Evolutionary conservation across 92 coral and sea anemone genomes (phyloP), one percentile per base, ranked within the genome.

Genomic region (Actinernus sp.): DNA sequence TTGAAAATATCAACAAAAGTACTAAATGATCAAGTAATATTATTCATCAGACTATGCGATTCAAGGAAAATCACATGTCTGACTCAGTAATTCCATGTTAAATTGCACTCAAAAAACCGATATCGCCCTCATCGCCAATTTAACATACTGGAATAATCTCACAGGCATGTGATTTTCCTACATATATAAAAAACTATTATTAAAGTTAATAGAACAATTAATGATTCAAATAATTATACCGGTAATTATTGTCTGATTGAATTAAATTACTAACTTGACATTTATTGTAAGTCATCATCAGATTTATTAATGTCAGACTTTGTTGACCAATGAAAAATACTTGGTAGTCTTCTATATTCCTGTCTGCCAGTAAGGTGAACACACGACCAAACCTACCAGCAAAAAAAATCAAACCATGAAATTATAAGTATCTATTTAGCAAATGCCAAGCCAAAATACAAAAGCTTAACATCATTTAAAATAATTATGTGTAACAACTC

Each of bases 221-320:
- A 2, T 31, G 12, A 11, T 0, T 34, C 13, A 3, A 41, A 27
- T 5, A 26, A 1, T 18, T 33, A 40, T 48, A 17, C 11, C 54
- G 32, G 73, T 3, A 24, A 6, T 54, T 26, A 16, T n/a, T n/a
- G n/a, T n/a, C n/a, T n/a, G n/a, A n/a, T n/a, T n/a, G n/a, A n/a
- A n/a, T n/a, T n/a, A n/a, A n/a, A n/a, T n/a, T n/a, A n/a, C 47
- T 43, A 49, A 95, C 99, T 90, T 94, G 88, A 36, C 98, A 91
- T 68, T 73, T 87, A 50, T 94, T 91, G 32, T 87, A 94, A 3
- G 90, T 60, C 97, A 94, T 94, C 92, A 94, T 91, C 16, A 91
- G 78, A 75, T 94, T 95, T 49, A 87, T 87, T 26, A 95, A 63
- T 37, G 93, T 74, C 50, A 91, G 83, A 55, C 92, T 86, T 73